These are phyloP conservation scores for Parus major DNA, from an alignment of 2,113 vertebrate genomes.

Conservation along the genomic window DNA sequence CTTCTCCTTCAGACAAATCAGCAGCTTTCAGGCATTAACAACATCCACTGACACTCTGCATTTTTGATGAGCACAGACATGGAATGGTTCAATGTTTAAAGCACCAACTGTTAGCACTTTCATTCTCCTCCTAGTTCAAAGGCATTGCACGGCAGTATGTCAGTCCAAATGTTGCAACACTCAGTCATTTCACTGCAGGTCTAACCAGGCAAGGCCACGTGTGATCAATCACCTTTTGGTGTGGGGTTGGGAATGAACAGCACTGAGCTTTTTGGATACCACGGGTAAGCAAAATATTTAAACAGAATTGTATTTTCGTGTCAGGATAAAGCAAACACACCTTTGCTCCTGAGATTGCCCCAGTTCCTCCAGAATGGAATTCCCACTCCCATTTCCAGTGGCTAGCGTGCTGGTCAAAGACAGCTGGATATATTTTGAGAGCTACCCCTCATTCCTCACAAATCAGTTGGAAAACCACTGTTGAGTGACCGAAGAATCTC, in stretches of 20 bases:
- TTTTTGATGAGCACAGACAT: constrained; percentile 63
- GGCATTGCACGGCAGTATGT: constrained; percentile 47
- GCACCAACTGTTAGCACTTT: constrained; percentile 56
- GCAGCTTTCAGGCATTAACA: constrained; percentile 62
- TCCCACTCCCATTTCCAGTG: background rate
- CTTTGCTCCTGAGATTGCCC: background rate
- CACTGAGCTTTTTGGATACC: background rate
- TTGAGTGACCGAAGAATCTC: background rate
- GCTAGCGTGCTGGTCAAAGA: background rate
- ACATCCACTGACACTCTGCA: constrained; percentile 50
- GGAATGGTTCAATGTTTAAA: constrained; percentile 69
- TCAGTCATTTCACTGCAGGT: constrained; percentile 63
- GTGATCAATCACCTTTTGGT: background rate
- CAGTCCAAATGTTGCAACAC: constrained; percentile 72
- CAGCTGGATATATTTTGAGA: background rate
- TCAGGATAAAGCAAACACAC: background rate
- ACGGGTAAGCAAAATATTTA: background rate
- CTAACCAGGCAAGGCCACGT: background rate
- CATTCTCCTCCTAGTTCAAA: constrained; percentile 63
- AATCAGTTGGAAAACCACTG: background rate
- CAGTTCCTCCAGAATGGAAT: background rate
- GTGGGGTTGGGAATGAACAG: background rate
- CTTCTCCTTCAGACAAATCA: constrained; percentile 67
- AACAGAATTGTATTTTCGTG: background rate
- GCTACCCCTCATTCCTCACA: background rate